phyloP scores from a whole-genome alignment of 1,140 invertebrate genomes.

The Drosophila insularis region DNA sequence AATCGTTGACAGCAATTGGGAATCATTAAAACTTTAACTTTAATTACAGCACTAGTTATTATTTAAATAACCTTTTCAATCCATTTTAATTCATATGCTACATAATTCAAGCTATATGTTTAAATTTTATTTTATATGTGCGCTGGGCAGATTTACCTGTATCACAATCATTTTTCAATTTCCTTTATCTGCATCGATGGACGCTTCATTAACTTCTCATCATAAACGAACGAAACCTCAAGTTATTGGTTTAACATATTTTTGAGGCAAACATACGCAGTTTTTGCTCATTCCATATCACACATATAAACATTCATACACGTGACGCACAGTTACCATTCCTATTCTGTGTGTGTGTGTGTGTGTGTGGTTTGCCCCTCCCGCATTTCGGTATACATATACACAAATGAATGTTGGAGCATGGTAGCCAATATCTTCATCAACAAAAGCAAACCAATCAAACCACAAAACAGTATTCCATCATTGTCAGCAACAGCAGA shows the following conservation, averaged over 20 bases:
- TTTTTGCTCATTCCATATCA: not conserved
- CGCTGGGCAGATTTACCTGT: conserved; percentile 2
- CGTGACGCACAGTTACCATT: conserved; percentile 29
- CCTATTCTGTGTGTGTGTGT: conserved; percentile 17
- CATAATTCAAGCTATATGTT: not conserved
- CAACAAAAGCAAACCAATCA: conserved; percentile 64
- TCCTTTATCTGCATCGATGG: conserved; percentile 6
- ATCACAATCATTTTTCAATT: conserved; percentile 16
- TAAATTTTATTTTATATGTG: not conserved
- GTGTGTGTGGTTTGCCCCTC: conserved; percentile 5
- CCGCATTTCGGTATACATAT: conserved; percentile 10
- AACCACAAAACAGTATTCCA: conserved; percentile 61
- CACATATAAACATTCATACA: not conserved
- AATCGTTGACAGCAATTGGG: no score
- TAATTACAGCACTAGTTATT: no score
- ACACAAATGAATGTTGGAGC: conserved; percentile 20
- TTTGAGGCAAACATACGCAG: conserved; percentile 13
- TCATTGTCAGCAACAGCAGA: conserved; percentile 65
- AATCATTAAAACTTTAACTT: no score
- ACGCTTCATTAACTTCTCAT: conserved; percentile 41
- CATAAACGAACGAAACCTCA: conserved; percentile 2
- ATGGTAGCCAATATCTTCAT: conserved; percentile 47
- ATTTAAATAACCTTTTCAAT: no score
- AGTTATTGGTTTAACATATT: conserved; percentile 33
- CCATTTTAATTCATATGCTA: not conserved